Conservation (phyloP, 2,888 invertebrate genomes). For the Chloroclysta siterata region DNA sequence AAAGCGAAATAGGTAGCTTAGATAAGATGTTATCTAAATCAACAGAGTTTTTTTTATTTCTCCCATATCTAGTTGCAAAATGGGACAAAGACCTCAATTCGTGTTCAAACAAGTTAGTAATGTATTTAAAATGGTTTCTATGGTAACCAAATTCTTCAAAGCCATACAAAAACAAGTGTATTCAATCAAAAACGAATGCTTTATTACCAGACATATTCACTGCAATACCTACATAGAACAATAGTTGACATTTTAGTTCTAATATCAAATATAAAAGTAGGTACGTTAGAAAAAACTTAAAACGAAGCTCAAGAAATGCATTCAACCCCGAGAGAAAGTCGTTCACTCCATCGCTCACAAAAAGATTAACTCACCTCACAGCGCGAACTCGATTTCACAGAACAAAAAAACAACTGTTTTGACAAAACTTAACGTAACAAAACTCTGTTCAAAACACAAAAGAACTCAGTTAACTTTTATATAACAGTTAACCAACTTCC, state of each 20-base stretch:
- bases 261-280: neutral
- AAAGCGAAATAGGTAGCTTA: no score
- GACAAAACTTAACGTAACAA: conserved; percentile 36
- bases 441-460: conserved; percentile 59
- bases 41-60: no score
- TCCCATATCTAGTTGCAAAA: no score
- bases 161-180: neutral
- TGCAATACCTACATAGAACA: no score
- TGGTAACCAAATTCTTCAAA: conserved; percentile 4
- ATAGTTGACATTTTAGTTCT: neutral
- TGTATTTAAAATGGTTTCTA: conserved; percentile 6
- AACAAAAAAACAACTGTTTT: conserved; percentile 29
- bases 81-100: no score
- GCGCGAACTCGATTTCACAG: conserved; percentile 38
- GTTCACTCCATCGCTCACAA: conserved; percentile 28
- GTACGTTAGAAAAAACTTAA: neutral
- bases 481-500: conserved; percentile 72
- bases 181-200: neutral
- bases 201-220: neutral
- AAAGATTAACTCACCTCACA: conserved; percentile 36
- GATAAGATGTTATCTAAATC: no score
- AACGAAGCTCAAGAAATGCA: conserved; percentile 25
- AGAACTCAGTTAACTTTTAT: conserved; percentile 68
- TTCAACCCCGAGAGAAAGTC: conserved; percentile 44
- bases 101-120: neutral